Conservation (phyloP, 2,113 vertebrate genomes). For the Rhipidura dahli region DNA sequence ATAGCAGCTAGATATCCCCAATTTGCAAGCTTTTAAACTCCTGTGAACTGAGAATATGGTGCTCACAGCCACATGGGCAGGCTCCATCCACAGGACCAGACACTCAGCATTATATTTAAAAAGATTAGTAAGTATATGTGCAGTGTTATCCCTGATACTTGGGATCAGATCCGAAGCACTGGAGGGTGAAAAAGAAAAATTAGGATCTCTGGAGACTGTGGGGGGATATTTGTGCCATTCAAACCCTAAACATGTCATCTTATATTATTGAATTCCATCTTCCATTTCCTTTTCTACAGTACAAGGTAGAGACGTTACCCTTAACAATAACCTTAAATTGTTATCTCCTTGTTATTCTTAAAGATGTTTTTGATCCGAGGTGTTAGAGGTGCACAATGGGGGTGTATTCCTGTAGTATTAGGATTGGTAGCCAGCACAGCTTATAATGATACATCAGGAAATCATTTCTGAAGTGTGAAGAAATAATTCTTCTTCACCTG, state of each 20-base stretch:
- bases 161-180: background rate
- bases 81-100: background rate
- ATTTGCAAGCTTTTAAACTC: background rate
- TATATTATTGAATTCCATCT: background rate
- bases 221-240: background rate
- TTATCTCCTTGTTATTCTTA: background rate
- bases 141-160: background rate
- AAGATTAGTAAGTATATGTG: accelerated
- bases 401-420: background rate
- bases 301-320: background rate
- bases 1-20: background rate
- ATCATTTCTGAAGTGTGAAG: background rate
- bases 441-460: background rate
- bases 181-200: background rate
- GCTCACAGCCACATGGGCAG: background rate
- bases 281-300: background rate
- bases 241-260: background rate
- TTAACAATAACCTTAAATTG: background rate
- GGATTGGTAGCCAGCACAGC: background rate
- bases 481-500: background rate
- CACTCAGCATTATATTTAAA: background rate
- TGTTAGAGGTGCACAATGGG: background rate
- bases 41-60: background rate
- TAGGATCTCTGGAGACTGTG: background rate
- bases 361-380: background rate